phyloP scores from a whole-genome alignment of 2,797 vertebrate species.

The Coendou prehensilis region DNA sequence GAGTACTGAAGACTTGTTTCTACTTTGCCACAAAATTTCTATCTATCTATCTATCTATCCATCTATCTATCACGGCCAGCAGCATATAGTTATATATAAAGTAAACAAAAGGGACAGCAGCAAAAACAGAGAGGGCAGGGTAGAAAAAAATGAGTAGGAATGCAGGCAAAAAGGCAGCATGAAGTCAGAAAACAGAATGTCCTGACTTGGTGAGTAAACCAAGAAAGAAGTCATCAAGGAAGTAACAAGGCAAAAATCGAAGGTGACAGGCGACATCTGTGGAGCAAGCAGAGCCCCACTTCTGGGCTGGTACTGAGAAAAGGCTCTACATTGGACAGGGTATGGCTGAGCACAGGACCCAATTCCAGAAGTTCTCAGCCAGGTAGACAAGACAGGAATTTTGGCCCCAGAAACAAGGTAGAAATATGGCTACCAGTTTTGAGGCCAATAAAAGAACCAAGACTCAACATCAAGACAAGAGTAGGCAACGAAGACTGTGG shows the following conservation, averaged over 20 bases:
- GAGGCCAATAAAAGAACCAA: background rate
- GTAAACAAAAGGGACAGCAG: background rate
- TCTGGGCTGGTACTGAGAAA: no score
- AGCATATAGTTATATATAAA: background rate
- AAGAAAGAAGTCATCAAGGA: background rate
- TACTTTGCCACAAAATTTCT: background rate
- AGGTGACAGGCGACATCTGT: accelerated
- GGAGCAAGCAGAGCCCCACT: background rate
- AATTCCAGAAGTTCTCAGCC: background rate
- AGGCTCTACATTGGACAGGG: background rate
- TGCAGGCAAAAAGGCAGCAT: background rate
- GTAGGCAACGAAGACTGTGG: accelerated
- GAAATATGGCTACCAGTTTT: background rate
- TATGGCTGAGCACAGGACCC: background rate
- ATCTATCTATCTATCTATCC: background rate
- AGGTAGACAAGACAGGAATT: background rate
- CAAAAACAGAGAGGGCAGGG: background rate
- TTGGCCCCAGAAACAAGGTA: background rate
- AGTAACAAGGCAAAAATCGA: background rate
- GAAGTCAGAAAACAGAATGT: background rate
- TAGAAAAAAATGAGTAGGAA: background rate
- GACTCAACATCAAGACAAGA: background rate
- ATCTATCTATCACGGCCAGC: background rate
- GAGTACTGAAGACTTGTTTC: background rate
- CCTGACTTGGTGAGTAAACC: accelerated